Evolutionary conservation across 2,888 invertebrate species (phyloP).

Genomic region (Hirtodrosophila confusa): DNA sequence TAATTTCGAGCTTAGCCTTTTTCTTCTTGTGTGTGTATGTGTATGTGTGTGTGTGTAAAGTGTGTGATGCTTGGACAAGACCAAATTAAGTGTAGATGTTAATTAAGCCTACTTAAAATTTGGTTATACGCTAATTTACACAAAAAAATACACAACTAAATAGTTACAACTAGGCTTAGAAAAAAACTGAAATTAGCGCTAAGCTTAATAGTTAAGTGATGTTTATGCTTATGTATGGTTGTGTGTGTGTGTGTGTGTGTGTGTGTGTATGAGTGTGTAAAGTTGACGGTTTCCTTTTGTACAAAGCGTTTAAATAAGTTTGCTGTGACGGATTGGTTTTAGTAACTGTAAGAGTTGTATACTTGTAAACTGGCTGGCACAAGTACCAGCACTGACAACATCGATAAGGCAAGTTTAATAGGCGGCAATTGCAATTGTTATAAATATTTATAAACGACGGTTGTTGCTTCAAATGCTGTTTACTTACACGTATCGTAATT

Average conservation of each 20-base stretch:
- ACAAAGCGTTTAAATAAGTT: constrained; percentile 46
- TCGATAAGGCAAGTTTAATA: constrained; percentile 66
- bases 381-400: constrained; percentile 30
- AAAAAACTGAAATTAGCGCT: constrained; percentile 56
- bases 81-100: constrained; percentile 58
- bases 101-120: constrained; percentile 74
- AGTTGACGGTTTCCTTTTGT: constrained; percentile 46
- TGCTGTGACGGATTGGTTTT: constrained; percentile 63
- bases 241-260: constrained; percentile 21
- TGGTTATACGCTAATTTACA: constrained; percentile 76
- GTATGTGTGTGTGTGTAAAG: constrained; percentile 17
- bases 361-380: constrained; percentile 7
- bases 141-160: constrained; percentile 68
- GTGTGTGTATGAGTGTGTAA: constrained; percentile 23
- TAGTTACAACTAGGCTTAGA: constrained; percentile 65
- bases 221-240: constrained; percentile 38
- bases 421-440: constrained; percentile 60
- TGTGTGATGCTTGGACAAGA: constrained; percentile 33
- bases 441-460: constrained; percentile 34
- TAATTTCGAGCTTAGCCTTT: constrained; percentile 77
- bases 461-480: constrained; percentile 47
- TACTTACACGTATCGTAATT: constrained; percentile 37
- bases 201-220: constrained; percentile 61
- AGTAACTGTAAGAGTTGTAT: constrained; percentile 53
- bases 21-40: constrained; percentile 52